Percentiles rank a stretch among this genome's conserved stretches.
These are phyloP conservation scores for Panthera tigris DNA, from an alignment of 2,113 vertebrate species.

Conservation along the genomic window DNA sequence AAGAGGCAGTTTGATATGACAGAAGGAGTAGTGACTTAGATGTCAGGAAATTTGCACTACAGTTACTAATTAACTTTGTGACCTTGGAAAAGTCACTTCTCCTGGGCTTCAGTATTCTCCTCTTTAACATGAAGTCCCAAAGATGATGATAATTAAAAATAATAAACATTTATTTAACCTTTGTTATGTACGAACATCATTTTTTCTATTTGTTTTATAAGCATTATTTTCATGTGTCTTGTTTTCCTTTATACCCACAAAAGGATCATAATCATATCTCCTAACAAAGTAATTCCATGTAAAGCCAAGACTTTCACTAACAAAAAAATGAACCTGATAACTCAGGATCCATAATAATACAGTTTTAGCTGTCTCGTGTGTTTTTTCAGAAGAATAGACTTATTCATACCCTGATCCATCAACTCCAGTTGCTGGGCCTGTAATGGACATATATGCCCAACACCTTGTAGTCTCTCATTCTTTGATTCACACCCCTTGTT, in stretches of 20 bases:
- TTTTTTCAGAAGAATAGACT: background rate
- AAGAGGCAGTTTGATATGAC: background rate
- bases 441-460: background rate
- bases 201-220: conserved; percentile 11
- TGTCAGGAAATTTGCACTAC: background rate
- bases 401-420: background rate
- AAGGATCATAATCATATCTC: background rate
- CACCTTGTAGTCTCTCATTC: background rate
- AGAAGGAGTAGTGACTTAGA: background rate
- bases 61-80: background rate
- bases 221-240: background rate
- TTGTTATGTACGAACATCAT: background rate
- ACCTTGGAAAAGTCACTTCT: background rate
- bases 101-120: background rate
- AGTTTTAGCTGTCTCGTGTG: background rate
- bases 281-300: background rate
- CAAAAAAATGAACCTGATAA: background rate
- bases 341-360: background rate
- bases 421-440: background rate
- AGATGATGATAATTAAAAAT: background rate
- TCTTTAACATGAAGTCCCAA: background rate
- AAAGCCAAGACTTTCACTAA: background rate
- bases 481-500: background rate
- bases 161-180: background rate
- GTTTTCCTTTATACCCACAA: background rate